Percentiles rank a stretch among this genome's conserved stretches.
These are phyloP conservation scores for Athrips mouffetella DNA, from an alignment of 2,888 invertebrate species.

Conservation along the genomic window DNA sequence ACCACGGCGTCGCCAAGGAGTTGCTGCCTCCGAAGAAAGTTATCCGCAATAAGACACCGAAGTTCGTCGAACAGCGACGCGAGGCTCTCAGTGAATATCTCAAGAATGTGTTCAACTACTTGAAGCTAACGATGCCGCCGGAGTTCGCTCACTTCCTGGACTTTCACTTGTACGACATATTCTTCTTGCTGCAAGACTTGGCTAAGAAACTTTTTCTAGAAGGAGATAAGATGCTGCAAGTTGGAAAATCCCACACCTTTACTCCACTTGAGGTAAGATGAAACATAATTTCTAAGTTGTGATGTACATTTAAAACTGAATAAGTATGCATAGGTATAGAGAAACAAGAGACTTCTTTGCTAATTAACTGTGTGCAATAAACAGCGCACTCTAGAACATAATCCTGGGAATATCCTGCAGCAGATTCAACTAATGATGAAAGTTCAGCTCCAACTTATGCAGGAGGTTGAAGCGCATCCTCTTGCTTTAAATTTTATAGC, in stretches of 20 bases:
- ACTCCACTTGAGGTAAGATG: slow-evolving; percentile 85
- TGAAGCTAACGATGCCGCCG: slow-evolving; percentile 88
- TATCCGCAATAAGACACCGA: slow-evolving; percentile 92
- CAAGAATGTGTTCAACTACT: slow-evolving; percentile 84
- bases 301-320: no score
- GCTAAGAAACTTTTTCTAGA: slow-evolving; percentile 87
- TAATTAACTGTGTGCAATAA: no score
- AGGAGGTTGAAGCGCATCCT: no score
- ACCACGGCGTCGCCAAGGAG: slow-evolving; percentile 90
- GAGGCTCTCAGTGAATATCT: slow-evolving; percentile 89
- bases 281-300: no score
- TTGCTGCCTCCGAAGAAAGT: slow-evolving; percentile 95
- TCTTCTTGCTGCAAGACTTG: slow-evolving; percentile 89
- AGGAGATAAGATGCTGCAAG: slow-evolving; percentile 83
- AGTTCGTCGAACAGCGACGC: slow-evolving; percentile 91
- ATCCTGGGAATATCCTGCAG: no score
- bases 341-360: no score
- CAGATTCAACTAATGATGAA: no score
- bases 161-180: slow-evolving; percentile 93
- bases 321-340: no score
- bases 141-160: slow-evolving; percentile 91
- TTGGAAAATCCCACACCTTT: slow-evolving; percentile 82
- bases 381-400: no score
- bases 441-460: no score
- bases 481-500: no score